Percentiles rank a stretch among this genome's conserved stretches.
Evolutionary conservation across 30 jellyfish, hydroid and myxozoan species (phyloP).

Genomic region (Sanderia malayensis): DNA sequence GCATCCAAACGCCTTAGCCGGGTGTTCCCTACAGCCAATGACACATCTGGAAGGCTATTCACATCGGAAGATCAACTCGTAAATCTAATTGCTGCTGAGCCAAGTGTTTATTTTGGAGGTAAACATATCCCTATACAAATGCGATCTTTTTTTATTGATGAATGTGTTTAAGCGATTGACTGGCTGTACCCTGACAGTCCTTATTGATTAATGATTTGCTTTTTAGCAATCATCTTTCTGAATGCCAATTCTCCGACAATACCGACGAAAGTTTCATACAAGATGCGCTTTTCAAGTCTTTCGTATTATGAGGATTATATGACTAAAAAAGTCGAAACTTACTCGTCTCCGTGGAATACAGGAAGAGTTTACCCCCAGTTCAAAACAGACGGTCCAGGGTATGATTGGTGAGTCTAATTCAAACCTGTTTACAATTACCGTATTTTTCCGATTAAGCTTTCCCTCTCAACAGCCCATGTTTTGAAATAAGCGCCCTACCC

Average conservation of each 20-base stretch:
- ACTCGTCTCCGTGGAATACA: not conserved
- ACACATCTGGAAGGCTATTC: slow-evolving; percentile 21
- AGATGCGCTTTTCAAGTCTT: not conserved
- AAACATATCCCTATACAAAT: not conserved
- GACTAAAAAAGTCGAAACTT: not conserved
- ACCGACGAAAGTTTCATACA: slow-evolving; percentile 46
- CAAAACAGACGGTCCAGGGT: not conserved
- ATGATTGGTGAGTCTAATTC: too few species aligned
- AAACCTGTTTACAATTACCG: too few species aligned
- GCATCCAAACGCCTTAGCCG: not conserved
- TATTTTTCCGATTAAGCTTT: too few species aligned
- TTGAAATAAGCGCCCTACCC: too few species aligned
- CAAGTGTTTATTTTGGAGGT: slow-evolving; percentile 23
- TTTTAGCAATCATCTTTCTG: slow-evolving; percentile 31
- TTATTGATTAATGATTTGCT: too few species aligned
- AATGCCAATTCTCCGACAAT: slow-evolving; percentile 14
- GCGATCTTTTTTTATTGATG: too few species aligned
- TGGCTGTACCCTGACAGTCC: too few species aligned
- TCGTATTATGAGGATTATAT: not conserved
- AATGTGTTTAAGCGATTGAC: too few species aligned
- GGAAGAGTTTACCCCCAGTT: slow-evolving; percentile 34
- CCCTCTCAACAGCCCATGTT: too few species aligned
- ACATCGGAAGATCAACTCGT: slow-evolving; percentile 43
- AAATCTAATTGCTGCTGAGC: slow-evolving; percentile 1
- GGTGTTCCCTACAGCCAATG: not conserved